These are phyloP conservation scores for Erpobdella octoculata DNA, from an alignment of 2,888 invertebrate genomes.

Conservation along the genomic window DNA sequence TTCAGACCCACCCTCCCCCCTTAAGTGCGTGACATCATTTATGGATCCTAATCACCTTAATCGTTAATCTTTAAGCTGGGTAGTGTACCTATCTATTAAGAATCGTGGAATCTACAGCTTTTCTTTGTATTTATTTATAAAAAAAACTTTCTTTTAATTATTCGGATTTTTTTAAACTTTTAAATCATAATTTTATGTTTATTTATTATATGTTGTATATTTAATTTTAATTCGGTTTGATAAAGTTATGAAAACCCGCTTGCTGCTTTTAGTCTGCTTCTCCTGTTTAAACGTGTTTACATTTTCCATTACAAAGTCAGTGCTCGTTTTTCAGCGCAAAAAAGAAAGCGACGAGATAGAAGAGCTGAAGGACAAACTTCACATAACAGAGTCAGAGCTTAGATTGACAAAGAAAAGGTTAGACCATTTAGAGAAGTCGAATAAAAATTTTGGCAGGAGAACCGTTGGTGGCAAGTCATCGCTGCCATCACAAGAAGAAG, in stretches of 20 bases:
- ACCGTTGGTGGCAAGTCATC: neutral
- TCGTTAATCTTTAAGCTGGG: no score
- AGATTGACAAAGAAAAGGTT: constrained; percentile 6
- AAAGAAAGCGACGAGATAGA: neutral
- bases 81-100: no score
- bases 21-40: no score
- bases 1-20: no score
- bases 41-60: no score
- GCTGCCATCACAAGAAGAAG: neutral
- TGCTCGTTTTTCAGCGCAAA: neutral
- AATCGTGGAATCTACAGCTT: no score
- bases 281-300: neutral
- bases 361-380: constrained; percentile 23
- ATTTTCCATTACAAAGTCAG: neutral
- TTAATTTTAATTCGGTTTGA: no score
- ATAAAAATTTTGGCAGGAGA: constrained; percentile 2
- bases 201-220: no score
- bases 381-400: constrained; percentile 23
- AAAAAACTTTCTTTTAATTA: no score
- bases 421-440: neutral
- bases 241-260: neutral
- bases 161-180: no score
- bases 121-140: no score
- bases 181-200: no score
- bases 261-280: neutral